Evolutionary conservation across 2,888 invertebrate genomes (phyloP), one percentile per base, ranked within the genome.

Genomic region (Conops quadrifasciatus): DNA sequence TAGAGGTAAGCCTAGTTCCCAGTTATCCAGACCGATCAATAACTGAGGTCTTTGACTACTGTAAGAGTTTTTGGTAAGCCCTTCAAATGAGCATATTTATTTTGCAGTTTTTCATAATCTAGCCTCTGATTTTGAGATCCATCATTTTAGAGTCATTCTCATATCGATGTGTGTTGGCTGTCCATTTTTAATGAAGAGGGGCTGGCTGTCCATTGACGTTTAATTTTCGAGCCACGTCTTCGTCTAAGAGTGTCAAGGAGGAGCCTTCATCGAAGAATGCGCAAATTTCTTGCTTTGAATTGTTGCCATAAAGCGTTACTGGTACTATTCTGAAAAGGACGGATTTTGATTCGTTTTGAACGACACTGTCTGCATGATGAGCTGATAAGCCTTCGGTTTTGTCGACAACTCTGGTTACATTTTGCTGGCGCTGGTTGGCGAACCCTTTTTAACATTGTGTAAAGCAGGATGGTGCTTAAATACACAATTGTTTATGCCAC

Each of bases 191-290:
- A 19, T 49, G 43, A 13, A 63, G 63, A n/a, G 63, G 63, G 11
- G 4, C 47, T 63, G 63, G 45, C 2, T 43, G 21, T 24, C 63
- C 63, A 4, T 47, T 45, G n/a, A 63, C 19, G 24, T 63, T 63
- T 45, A 63, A 45, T 3, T 63, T 26, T 2, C 4, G 26, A 2
- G 63, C 71, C 7, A 75, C 62, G 9, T 71, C 69, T 69, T 70
- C 69, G 49, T 73, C 72, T 19, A 71, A 71, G 4, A 73, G 45
- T 5, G 71, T 72, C 7, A 72, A 66, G 13, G 72, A 72, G 2
- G 73, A 71, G 11, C 72, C 73, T 47, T 75, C 72, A 19, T 75
- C 73, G 21, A 72, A 70, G 51, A 72, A 74, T 3, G 73, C 75
- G 28, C 66, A 77, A 3, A 72, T 76, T n/a, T 75, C 43, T 45